phyloP scores from a whole-genome alignment of 2,797 vertebrate species.

The Poecilia wingei region DNA sequence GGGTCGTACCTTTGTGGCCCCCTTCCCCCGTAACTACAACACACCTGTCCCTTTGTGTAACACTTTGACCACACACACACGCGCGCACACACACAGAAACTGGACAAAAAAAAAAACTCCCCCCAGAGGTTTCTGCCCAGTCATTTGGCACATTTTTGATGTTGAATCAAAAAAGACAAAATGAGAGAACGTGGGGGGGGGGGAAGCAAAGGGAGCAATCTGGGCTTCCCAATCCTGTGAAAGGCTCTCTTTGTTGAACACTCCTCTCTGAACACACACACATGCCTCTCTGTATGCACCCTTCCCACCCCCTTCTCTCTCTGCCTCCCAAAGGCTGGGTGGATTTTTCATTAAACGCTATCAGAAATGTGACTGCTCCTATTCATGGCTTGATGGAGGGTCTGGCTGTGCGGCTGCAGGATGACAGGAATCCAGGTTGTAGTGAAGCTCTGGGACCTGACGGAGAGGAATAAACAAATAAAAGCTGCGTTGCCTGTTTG shows the following conservation, averaged over 20 bases:
- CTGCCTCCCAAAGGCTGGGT: slow-evolving; percentile 57
- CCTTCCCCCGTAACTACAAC: slow-evolving; percentile 46
- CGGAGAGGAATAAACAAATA: slow-evolving; percentile 12
- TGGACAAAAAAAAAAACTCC: slow-evolving; percentile 16
- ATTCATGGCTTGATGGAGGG: slow-evolving; percentile 72
- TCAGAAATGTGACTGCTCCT: slow-evolving; percentile 76
- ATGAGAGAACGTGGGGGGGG: slow-evolving; percentile 53
- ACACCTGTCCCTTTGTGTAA: slow-evolving; percentile 76
- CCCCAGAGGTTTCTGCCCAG: slow-evolving; percentile 65
- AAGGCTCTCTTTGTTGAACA: slow-evolving; percentile 78
- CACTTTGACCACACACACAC: slow-evolving; percentile 25
- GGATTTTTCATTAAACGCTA: slow-evolving; percentile 80
- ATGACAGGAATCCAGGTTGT: slow-evolving; percentile 68
- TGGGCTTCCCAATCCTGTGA: slow-evolving; percentile 73
- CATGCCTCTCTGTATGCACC: slow-evolving; percentile 34
- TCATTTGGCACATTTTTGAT: slow-evolving; percentile 76
- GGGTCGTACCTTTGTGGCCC: not conserved
- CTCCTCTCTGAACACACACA: slow-evolving; percentile 47
- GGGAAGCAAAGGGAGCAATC: slow-evolving; percentile 59
- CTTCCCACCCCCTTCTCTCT: slow-evolving; percentile 22
- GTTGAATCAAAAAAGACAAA: slow-evolving; percentile 72
- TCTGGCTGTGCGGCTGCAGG: slow-evolving; percentile 59
- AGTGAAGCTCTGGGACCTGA: slow-evolving; percentile 40
- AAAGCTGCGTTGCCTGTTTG: slow-evolving; percentile 8
- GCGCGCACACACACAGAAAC: not conserved